These are phyloP conservation scores for Carabus problematicus DNA, from an alignment of 2,888 invertebrate genomes.

Conservation along the genomic window DNA sequence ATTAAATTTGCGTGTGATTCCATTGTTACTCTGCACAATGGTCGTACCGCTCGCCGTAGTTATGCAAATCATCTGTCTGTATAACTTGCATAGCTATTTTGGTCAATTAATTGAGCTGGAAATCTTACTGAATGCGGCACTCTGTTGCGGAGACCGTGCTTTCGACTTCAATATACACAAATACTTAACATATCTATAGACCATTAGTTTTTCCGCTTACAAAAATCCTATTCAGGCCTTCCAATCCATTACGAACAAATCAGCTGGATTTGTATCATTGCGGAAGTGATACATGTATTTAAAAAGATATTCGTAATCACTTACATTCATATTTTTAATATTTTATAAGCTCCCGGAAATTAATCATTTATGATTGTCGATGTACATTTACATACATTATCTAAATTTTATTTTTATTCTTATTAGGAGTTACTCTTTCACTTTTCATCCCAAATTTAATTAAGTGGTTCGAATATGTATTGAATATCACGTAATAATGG, in stretches of 20 bases:
- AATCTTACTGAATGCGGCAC: conserved; percentile 38
- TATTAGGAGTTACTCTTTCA: too few relatives aligned
- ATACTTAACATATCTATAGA: conserved; percentile 34
- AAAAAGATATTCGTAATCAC: too few relatives aligned
- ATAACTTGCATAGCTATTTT: conserved; percentile 41
- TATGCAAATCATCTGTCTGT: conserved; percentile 42
- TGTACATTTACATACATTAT: too few relatives aligned
- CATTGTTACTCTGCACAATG: conserved; percentile 39
- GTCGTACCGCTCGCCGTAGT: conserved; percentile 35
- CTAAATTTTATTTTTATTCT: too few relatives aligned
- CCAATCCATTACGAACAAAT: too few relatives aligned
- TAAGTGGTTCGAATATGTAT: conserved; percentile 10
- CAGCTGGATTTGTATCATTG: too few relatives aligned
- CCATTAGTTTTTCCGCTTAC: conserved; percentile 1
- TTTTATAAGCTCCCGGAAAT: too few relatives aligned
- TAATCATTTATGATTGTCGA: too few relatives aligned
- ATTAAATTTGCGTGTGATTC: conserved; percentile 42
- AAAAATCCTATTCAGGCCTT: too few relatives aligned
- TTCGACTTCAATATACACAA: conserved; percentile 29
- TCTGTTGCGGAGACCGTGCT: conserved; percentile 20
- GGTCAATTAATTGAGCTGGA: conserved; percentile 40
- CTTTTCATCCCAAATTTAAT: too few relatives aligned
- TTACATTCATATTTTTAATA: too few relatives aligned
- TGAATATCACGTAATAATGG: conserved; percentile 11
- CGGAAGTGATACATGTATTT: too few relatives aligned